Evolutionary conservation across 2,113 vertebrate species (phyloP).

Genomic region (Speoplatyrhinus poulsoni): DNA sequence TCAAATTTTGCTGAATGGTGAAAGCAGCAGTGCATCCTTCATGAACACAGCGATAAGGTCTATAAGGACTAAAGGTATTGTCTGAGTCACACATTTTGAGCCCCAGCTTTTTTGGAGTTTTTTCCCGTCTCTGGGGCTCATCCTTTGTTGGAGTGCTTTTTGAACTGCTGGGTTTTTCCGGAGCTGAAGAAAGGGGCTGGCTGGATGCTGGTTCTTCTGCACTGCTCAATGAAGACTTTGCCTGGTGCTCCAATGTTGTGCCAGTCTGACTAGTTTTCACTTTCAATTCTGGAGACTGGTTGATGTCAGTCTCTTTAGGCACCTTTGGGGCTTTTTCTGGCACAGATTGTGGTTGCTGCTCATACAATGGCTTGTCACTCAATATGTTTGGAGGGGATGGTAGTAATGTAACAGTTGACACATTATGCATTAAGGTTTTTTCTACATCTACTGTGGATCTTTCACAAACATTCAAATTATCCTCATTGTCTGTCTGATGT

Average conservation of each 20-base stretch:
- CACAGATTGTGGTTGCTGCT: constrained; percentile 17
- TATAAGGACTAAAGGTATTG: constrained; percentile 85
- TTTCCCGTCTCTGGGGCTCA: constrained; percentile 63
- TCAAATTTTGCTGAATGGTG: constrained; percentile 95
- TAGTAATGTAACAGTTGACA: constrained; percentile 60
- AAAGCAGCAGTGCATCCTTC: constrained; percentile 96
- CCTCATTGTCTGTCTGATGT: constrained; percentile 40
- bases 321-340: constrained; percentile 34
- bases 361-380: constrained; percentile 27
- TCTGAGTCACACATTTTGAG: constrained; percentile 68
- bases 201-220: constrained; percentile 42
- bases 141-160: constrained; percentile 68
- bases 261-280: constrained; percentile 22
- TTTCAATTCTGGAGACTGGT: constrained; percentile 45
- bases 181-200: constrained; percentile 41
- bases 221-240: constrained; percentile 31
- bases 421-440: constrained; percentile 27
- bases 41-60: constrained; percentile 94
- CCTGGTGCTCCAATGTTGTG: constrained; percentile 39
- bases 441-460: constrained; percentile 22
- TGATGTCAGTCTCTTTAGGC: constrained; percentile 3
- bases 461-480: constrained; percentile 24
- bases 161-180: constrained; percentile 68
- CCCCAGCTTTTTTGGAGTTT: constrained; percentile 70
- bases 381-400: constrained; percentile 55